Base-by-base conservation (phyloP, 2,888 invertebrate species). In the Nysson spinosus region DNA sequence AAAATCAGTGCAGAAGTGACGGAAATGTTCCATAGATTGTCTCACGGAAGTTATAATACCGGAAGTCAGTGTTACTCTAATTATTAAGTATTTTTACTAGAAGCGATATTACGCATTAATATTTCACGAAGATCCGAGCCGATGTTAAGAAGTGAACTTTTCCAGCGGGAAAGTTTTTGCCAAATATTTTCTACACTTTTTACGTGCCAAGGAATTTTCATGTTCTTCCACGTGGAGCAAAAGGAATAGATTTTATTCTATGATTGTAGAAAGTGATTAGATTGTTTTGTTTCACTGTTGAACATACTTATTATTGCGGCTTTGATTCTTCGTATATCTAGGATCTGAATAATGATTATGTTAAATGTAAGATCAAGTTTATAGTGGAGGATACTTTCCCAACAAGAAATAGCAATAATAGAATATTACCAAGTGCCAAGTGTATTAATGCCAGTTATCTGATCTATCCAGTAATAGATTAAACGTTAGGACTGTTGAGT, bases 361-460 rank as follows among this genome's bases (percentile, higher is more conserved):
- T 30, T 4, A 14, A 17, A 28, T 1, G 9, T 28, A 12, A 12
- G 30, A 39, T 30, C 20, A 9, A 19, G 20, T 35, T 40, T 50
- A 37, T 39, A 37, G 19, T 46, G 30, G n/a, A n/a, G n/a, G n/a
- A 30, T 30, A 30, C n/a, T 60, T 17, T 34, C 24, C 32, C 28
- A 6, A 60, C 32, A 14, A 7, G 0, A 1, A 19, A 7, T 43
- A 12, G 20, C 19, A 52, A 44, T 46, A 12, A 16, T 11, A 2
- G 9, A 11, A 24, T 26, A n/a, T 17, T 28, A 35, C 16, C n/a
- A 42, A 61, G 46, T 55, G 61, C 65, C 65, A 54, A 64, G 30
- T 17, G 40, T 22, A 34, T 52, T 34, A 58, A 35, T 19, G 34
- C 9, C 14, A 6, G 12, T 16, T 20, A 26, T 26, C 39, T 22